Conservation (phyloP, 2,113 vertebrate genomes). For the Narcine bancroftii region DNA sequence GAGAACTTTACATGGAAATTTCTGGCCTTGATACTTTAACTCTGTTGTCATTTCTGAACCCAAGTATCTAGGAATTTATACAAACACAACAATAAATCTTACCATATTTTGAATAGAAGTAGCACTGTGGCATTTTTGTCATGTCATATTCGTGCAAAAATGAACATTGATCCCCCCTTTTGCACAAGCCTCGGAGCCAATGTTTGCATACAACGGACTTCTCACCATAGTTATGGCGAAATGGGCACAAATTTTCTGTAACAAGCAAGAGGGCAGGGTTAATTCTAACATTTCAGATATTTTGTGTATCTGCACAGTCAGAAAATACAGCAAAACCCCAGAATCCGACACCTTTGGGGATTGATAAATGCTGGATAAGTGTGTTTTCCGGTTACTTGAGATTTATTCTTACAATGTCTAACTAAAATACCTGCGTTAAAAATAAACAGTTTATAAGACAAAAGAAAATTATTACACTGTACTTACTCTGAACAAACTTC, state of each 20-base stretch:
- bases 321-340: too few species aligned
- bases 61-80: too few species aligned
- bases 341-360: too few species aligned
- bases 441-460: too few species aligned
- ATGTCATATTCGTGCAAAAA: constrained; percentile 42
- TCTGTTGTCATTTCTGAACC: neutral
- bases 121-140: constrained; percentile 43
- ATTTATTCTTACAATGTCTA: too few species aligned
- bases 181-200: constrained; percentile 49
- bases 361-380: too few species aligned
- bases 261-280: neutral
- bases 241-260: constrained; percentile 39
- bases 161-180: constrained; percentile 40
- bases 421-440: too few species aligned
- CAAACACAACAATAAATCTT: neutral
- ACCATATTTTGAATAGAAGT: constrained; percentile 47
- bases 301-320: neutral
- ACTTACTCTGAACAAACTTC: too few species aligned
- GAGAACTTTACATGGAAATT: neutral
- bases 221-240: rapidly evolving
- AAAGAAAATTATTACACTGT: too few species aligned
- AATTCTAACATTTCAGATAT: neutral
- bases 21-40: neutral
- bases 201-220: constrained; percentile 47
- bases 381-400: too few species aligned